Evolutionary conservation across 2,888 invertebrate genomes (phyloP), one percentile per base, ranked within the genome.

Genomic region (Drosophila austrosaltans): DNA sequence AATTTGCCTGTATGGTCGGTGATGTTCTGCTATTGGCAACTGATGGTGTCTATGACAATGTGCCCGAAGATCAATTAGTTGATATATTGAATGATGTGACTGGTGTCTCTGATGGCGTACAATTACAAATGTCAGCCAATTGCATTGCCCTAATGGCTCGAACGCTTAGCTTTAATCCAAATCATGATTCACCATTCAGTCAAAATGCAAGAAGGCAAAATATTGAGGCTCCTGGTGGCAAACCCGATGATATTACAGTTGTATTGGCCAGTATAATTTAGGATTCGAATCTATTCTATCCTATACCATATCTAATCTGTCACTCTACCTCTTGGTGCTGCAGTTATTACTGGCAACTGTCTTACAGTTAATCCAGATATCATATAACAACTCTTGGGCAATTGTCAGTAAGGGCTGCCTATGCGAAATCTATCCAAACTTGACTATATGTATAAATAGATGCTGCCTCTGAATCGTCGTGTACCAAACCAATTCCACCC

Each of bases 41-140:
- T 1, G 99, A 99, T 93, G 99, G 99, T 63, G 97, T 99, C 69
- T 99, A 98, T 93, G 99, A 99, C 93, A 99, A 99, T 93, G 95
- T 99, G 81, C 97, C 98, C 72, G 97, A 97, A 87, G 95, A 96
- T 75, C 94, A 97, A 92, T 94, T 99, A 81, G 93, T 98, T 77
- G 95, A 96, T 22, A 96, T 98, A 93, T 94, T 98, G 92, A 93
- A 94, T 79, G 94, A 95, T 91, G 95, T 94, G 72, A 94, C 95
- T 82, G 95, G 95, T 4, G 94, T 94, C 81, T 92, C 93, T 28
- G 96, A 96, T 92, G 94, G 96, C 39, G 93, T 94, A 73, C 93
- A 94, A 81, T 94, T 98, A 78, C 98, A 98, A 93, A 95, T 95
- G 78, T 96, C 97, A 73, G 98, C 98, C 74, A 98, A 98, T 93